Conservation (phyloP, 2,113 vertebrate genomes). For the Odocoileus hemionus region DNA sequence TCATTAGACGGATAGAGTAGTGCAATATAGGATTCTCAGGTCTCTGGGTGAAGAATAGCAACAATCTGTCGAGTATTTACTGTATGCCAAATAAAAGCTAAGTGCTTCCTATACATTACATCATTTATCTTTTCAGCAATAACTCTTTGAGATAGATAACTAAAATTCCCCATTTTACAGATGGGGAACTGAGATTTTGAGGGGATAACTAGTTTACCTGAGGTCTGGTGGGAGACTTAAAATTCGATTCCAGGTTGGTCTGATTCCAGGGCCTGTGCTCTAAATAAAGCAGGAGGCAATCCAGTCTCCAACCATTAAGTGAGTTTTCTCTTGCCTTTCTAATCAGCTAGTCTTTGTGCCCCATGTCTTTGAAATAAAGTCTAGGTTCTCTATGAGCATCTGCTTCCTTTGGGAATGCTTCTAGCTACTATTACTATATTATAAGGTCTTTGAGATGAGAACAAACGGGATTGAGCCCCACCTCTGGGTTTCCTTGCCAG, state of each 20-base stretch:
- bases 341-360: conserved; percentile 22
- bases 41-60: not conserved
- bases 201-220: not conserved
- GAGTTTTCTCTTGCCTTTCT: conserved; percentile 25
- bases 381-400: conserved; percentile 13
- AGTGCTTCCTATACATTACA: not conserved
- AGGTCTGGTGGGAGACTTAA: not conserved
- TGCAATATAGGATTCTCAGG: not conserved
- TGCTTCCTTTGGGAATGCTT: conserved; percentile 40
- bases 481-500: conserved; percentile 48
- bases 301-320: not conserved
- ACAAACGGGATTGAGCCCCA: conserved; percentile 27
- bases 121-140: not conserved
- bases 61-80: not conserved
- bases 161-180: not conserved
- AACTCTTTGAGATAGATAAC: not conserved
- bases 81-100: not conserved
- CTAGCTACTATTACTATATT: conserved; percentile 41
- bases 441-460: conserved; percentile 46
- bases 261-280: not conserved
- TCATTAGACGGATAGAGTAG: not conserved
- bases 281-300: not conserved
- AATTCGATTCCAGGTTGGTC: not conserved
- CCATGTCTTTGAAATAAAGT: conserved; percentile 56
- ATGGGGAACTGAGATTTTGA: not conserved